Evolutionary conservation across 1,140 invertebrate species (phyloP), one percentile per base, ranked within the genome.

Genomic region (Lucilia sericata): DNA sequence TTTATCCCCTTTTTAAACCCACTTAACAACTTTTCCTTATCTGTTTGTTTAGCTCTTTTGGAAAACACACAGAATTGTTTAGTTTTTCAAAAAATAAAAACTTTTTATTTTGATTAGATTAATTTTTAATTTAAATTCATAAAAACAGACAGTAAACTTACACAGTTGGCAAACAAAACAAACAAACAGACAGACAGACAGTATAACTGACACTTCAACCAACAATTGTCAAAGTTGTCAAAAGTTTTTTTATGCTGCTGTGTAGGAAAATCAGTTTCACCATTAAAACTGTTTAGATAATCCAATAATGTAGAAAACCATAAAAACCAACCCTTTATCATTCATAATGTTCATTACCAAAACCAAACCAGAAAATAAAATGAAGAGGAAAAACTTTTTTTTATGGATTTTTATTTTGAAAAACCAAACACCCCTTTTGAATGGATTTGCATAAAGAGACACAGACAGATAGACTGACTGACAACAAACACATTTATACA

Each of bases 91-190:
- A 55, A 70, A 70, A 70, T 30, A 30, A 2, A 30, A 70, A 25
- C 8, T 25, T 70, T 25, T 70, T 70, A 25, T 21, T 70, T 70
- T 70, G 65, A 70, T 70, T 70, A 70, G 65, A 70, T 70, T 70
- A 70, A 70, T 70, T 70, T 70, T 70, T 70, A 70, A 70, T 70
- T 70, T 70, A 70, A 70, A 70, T 70, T 70, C 65, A 70, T 70
- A 21, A 21, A 70, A 70, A 70, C n/a, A 70, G 9, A 70, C 65
- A 70, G n/a, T 25, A 7, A 42, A n/a, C 14, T 7, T n/a, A 17
- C 12, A n/a, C 55, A 60, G 55, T 25, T 70, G 19, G n/a, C 65
- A 70, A 70, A 70, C 65, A 70, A 70, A 70, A 60, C 55, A 60
- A 60, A 60, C 55, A 60, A n/a, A 17, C 14, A 60, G 55, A 60